These are phyloP conservation scores for Chaetogeoica ovagalla DNA, from an alignment of 2,888 invertebrate species.

Conservation along the genomic window DNA sequence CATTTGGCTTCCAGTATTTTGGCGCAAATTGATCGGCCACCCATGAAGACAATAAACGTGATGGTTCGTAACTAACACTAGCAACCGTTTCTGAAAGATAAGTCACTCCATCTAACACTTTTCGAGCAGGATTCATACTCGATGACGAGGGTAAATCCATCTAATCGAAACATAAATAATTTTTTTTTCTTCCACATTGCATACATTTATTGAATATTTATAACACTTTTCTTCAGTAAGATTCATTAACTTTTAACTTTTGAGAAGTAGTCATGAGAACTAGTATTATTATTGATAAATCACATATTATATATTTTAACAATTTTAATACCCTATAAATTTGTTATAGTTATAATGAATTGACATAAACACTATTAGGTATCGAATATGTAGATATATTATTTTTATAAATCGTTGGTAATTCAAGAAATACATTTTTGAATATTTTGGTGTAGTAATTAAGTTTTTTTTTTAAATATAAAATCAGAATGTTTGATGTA, in stretches of 20 bases:
- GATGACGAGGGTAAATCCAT: conserved; percentile 58
- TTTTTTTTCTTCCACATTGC: background rate
- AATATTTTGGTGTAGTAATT: background rate
- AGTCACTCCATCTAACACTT: conserved; percentile 68
- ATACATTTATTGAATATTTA: background rate
- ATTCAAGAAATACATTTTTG: background rate
- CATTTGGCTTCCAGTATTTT: conserved; percentile 78
- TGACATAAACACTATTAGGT: background rate
- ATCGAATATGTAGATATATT: background rate
- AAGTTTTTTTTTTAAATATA: background rate
- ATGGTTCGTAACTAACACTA: conserved; percentile 72
- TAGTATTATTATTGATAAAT: background rate
- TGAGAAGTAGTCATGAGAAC: background rate
- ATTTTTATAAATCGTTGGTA: background rate
- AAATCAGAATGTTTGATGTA: background rate
- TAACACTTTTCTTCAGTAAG: background rate
- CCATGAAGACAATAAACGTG: conserved; percentile 71
- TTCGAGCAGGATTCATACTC: conserved; percentile 65
- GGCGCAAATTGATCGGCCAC: conserved; percentile 79
- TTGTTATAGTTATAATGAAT: background rate
- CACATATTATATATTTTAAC: background rate
- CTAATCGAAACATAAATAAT: background rate
- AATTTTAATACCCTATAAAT: background rate
- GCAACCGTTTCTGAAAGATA: conserved; percentile 68
- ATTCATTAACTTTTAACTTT: background rate